Conservation (phyloP, 2,797 vertebrate species). For the Eleutherodactylus coqui region DNA sequence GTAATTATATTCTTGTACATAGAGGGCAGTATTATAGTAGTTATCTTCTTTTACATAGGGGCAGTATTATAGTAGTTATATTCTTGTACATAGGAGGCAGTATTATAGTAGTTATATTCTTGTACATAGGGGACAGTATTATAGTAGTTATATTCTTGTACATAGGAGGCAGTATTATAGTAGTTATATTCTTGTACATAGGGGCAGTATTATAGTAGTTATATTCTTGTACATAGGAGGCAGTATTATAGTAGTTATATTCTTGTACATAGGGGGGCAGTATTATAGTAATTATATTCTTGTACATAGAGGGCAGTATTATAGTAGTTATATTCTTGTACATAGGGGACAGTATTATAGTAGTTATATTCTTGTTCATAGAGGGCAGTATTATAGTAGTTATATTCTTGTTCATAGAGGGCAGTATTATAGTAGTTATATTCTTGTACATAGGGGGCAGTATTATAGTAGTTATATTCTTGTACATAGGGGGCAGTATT, state of each 20-base stretch:
- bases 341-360: neutral
- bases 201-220: neutral
- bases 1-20: neutral
- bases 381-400: neutral
- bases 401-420: constrained; percentile 4
- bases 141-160: too few species aligned
- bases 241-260: constrained; percentile 13
- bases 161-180: too few species aligned
- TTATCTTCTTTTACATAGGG: too few species aligned
- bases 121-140: too few species aligned
- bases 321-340: constrained; percentile 6
- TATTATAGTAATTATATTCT: neutral
- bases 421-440: neutral
- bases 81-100: neutral
- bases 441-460: neutral
- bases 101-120: constrained; percentile 1
- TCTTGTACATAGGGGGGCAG: constrained; percentile 1
- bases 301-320: neutral
- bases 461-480: constrained; percentile 16
- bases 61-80: neutral
- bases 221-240: constrained; percentile 1
- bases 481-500: neutral
- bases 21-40: constrained; percentile 1
- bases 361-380: constrained; percentile 9
- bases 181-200: too few species aligned